These are phyloP conservation scores for Ceyx margarethae DNA, from an alignment of 2,113 vertebrate genomes.

Conservation along the genomic window DNA sequence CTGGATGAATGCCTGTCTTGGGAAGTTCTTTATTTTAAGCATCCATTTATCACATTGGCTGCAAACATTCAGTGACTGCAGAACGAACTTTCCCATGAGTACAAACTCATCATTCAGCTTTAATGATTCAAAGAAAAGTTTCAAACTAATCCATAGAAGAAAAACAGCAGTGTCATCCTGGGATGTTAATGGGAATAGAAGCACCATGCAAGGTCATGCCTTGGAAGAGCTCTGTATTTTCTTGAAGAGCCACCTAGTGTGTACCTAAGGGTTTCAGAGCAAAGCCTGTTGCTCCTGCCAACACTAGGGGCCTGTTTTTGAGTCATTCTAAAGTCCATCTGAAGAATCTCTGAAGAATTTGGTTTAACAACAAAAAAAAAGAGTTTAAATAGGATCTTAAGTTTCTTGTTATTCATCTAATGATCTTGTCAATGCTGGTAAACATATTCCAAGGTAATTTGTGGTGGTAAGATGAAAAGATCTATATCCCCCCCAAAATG, in stretches of 20 bases:
- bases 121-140: constrained; percentile 19
- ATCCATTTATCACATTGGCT: constrained; percentile 2
- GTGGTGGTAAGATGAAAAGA: background rate
- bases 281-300: background rate
- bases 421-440: background rate
- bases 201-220: background rate
- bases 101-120: constrained; percentile 15
- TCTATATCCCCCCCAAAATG: background rate
- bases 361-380: background rate
- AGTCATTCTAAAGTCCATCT: background rate
- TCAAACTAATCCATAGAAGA: background rate
- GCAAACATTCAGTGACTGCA: background rate
- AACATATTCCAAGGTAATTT: background rate
- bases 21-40: constrained; percentile 13
- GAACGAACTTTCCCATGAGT: background rate
- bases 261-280: background rate
- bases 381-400: background rate
- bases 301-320: background rate
- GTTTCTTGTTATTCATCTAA: background rate
- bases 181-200: background rate
- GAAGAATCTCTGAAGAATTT: background rate
- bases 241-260: background rate
- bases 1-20: background rate
- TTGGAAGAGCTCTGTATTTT: background rate
- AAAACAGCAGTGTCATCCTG: background rate